Conservation (phyloP, 2,888 invertebrate species). For the Euclidia mi region DNA sequence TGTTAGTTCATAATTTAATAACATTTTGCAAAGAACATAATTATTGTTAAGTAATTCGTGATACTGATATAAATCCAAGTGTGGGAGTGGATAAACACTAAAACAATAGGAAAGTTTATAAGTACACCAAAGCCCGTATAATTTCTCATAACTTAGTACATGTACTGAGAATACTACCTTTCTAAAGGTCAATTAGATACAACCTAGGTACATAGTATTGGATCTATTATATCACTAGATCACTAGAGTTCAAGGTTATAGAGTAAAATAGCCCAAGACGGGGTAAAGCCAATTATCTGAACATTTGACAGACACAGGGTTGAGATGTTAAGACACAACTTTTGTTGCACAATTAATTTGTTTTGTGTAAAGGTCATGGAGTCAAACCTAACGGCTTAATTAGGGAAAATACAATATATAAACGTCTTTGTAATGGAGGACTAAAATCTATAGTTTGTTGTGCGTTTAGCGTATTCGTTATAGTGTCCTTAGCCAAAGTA, state of each 20-base stretch:
- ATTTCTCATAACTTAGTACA: no score
- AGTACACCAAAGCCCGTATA: no score
- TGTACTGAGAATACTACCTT: not conserved
- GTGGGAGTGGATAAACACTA: no score
- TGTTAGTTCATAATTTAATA: no score
- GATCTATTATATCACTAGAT: not conserved
- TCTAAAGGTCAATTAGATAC: not conserved
- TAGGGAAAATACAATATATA: not conserved
- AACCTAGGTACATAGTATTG: not conserved
- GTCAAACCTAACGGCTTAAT: conserved; percentile 3
- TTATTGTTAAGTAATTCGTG: no score
- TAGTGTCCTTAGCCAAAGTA: no score
- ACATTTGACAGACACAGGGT: not conserved
- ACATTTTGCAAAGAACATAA: no score
- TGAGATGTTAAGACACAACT: not conserved
- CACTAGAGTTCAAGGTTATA: conserved; percentile 1
- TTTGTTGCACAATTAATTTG: conserved; percentile 1
- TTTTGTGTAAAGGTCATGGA: conserved; percentile 2
- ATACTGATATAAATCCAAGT: no score
- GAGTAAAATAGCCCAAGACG: not conserved
- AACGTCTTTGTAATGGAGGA: not conserved
- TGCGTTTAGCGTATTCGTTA: no score
- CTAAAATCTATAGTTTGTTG: not conserved
- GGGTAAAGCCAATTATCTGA: conserved; percentile 2
- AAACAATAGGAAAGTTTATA: no score